Evolutionary conservation across 2,797 vertebrate species (phyloP).

Genomic region (Danio tinwini): DNA sequence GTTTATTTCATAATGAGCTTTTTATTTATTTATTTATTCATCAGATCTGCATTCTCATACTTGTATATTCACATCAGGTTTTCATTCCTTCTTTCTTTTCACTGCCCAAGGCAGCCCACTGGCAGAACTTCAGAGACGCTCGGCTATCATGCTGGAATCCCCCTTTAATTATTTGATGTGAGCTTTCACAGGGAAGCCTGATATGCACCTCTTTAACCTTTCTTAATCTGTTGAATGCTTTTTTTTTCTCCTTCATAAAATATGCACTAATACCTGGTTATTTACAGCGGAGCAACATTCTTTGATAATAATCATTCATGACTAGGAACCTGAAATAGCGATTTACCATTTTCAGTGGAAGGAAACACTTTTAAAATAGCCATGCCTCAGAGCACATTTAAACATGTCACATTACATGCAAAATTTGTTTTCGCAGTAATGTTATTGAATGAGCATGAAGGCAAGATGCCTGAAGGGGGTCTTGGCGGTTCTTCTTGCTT

Average conservation of each 20-base stretch:
- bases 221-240: constrained; percentile 48
- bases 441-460: constrained; percentile 24
- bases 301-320: constrained; percentile 30
- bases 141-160: constrained; percentile 62
- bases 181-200: constrained; percentile 41
- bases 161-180: constrained; percentile 55
- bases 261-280: constrained; percentile 28
- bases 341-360: constrained; percentile 24
- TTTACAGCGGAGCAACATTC: constrained; percentile 12
- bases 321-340: constrained; percentile 2
- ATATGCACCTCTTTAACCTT: constrained; percentile 60
- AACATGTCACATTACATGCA: constrained; percentile 21
- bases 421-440: constrained; percentile 26
- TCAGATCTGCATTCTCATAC: constrained; percentile 12
- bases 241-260: constrained; percentile 38
- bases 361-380: neutral
- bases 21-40: constrained; percentile 5
- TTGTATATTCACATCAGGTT: constrained; percentile 56
- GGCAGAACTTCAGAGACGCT: constrained; percentile 67
- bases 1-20: neutral
- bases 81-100: constrained; percentile 64
- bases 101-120: constrained; percentile 66
- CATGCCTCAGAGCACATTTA: constrained; percentile 24
- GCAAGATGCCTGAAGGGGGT: neutral
- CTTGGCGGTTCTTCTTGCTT: neutral